Evolutionary conservation across 2,113 vertebrate species (phyloP).

Genomic region (Butorides virescens): DNA sequence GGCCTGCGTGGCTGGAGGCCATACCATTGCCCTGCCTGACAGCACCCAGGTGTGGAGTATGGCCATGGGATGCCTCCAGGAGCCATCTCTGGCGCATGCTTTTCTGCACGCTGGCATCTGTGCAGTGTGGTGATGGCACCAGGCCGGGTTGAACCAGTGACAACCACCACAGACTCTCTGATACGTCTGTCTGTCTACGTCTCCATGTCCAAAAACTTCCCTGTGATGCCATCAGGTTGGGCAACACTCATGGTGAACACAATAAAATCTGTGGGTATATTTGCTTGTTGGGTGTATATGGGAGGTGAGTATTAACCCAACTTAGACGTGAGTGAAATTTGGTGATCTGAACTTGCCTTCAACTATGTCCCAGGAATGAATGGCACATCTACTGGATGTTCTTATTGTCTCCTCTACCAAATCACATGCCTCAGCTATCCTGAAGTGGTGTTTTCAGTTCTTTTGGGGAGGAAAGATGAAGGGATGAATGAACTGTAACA

Average conservation of each 20-base stretch:
- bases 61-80: accelerated
- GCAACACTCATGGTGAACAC: neutral
- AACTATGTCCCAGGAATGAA: neutral
- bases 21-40: neutral
- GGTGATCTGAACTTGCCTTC: neutral
- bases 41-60: neutral
- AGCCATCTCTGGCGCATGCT: neutral
- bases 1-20: neutral
- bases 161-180: neutral
- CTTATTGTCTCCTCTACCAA: neutral
- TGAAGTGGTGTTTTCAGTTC: neutral
- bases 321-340: neutral
- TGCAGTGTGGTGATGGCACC: neutral
- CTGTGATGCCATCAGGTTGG: neutral
- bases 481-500: neutral
- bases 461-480: neutral
- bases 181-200: no score
- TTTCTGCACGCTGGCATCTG: neutral
- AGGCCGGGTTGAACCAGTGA: neutral
- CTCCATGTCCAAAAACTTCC: neutral
- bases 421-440: neutral
- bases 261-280: neutral
- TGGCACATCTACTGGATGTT: neutral
- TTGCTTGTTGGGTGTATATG: neutral
- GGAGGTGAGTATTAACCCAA: neutral